phyloP scores from a whole-genome alignment of 2,888 invertebrate genomes.

The Cerceris rybyensis region DNA sequence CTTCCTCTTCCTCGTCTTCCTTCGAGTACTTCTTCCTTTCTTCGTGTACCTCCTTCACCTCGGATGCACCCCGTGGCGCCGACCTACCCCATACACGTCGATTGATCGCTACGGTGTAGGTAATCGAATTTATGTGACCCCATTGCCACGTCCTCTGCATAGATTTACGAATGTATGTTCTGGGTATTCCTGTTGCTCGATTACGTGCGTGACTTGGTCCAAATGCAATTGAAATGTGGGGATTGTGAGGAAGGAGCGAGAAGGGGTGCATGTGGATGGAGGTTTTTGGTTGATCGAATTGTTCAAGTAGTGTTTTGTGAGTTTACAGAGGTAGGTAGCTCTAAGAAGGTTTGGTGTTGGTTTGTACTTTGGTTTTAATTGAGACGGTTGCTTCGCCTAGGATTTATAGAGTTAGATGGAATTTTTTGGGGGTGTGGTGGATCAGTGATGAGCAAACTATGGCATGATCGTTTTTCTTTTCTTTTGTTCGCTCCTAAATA shows the following conservation, averaged over 20 bases:
- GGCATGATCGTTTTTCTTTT: too few species aligned
- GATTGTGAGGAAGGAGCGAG: background rate
- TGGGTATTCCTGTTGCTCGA: conserved; percentile 6
- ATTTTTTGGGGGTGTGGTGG: too few species aligned
- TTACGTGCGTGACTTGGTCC: conserved; percentile 12
- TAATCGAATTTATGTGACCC: conserved; percentile 57
- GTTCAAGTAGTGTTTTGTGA: too few species aligned
- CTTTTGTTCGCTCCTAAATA: too few species aligned
- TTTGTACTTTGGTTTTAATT: too few species aligned
- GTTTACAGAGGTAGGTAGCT: too few species aligned
- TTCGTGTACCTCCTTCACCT: background rate
- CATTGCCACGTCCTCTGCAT: conserved; percentile 33
- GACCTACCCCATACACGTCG: conserved; percentile 49
- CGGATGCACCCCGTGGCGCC: conserved; percentile 51
- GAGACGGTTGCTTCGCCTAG: too few species aligned
- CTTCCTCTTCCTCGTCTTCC: conserved; percentile 5
- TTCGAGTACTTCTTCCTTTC: conserved; percentile 1
- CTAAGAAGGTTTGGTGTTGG: too few species aligned
- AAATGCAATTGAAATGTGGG: conserved; percentile 7
- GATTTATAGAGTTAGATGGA: too few species aligned
- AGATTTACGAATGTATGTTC: conserved; percentile 11
- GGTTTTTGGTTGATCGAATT: too few species aligned
- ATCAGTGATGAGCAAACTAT: too few species aligned
- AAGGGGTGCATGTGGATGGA: too few species aligned
- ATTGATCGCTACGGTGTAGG: conserved; percentile 44